These are phyloP conservation scores for Theodoxus fluviatilis DNA, from an alignment of 2,888 invertebrate genomes.

Conservation along the genomic window DNA sequence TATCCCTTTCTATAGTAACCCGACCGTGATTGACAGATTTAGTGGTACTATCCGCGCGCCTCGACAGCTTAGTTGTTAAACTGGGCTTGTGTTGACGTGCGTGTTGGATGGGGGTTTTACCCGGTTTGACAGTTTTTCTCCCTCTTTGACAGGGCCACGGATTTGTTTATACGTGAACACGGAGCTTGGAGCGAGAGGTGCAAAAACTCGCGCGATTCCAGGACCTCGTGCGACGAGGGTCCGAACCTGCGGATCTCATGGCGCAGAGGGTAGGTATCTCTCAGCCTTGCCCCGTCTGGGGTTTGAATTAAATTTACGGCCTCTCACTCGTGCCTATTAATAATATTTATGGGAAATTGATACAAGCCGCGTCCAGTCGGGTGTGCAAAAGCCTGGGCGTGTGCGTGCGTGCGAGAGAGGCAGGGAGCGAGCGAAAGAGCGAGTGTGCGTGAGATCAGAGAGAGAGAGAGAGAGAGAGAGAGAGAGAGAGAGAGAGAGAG, in stretches of 20 bases:
- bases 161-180: slow-evolving; percentile 53
- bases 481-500: not conserved
- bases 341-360: slow-evolving; percentile 35
- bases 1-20: slow-evolving; percentile 45
- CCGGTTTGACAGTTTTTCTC: slow-evolving; percentile 59
- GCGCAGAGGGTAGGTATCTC: slow-evolving; percentile 54
- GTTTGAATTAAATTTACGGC: slow-evolving; percentile 41
- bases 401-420: not conserved
- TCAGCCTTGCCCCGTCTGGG: slow-evolving; percentile 30
- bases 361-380: slow-evolving; percentile 8
- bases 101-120: slow-evolving; percentile 47
- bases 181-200: slow-evolving; percentile 34
- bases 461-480: not conserved
- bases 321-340: slow-evolving; percentile 29
- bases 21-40: slow-evolving; percentile 56
- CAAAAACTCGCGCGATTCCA: slow-evolving; percentile 39
- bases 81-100: slow-evolving; percentile 55
- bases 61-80: slow-evolving; percentile 57
- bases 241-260: slow-evolving; percentile 46
- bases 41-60: slow-evolving; percentile 53
- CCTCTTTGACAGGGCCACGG: slow-evolving; percentile 55
- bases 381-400: not conserved
- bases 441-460: not conserved
- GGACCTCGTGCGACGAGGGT: slow-evolving; percentile 35
- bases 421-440: slow-evolving; percentile 1